Evolutionary conservation across 2,888 invertebrate species (phyloP).

Genomic region (Chymomyza procnemis): DNA sequence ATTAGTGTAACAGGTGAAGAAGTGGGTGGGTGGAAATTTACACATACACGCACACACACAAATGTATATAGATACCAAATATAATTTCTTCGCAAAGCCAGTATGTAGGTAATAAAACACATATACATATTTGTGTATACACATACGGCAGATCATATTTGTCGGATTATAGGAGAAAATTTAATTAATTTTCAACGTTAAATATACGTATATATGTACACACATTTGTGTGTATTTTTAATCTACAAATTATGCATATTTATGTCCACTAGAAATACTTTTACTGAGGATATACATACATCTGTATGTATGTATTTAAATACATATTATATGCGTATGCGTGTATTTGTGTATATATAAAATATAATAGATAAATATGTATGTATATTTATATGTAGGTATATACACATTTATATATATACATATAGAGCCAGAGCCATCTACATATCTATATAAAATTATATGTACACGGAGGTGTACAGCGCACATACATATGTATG

Average conservation of each 20-base stretch:
- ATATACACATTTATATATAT: conserved; percentile 10
- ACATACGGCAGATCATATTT: not conserved
- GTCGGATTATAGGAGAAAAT: not conserved
- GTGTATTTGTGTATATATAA: not conserved
- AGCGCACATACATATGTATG: not conserved
- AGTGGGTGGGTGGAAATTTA: conserved; percentile 58
- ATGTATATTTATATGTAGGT: conserved; percentile 2
- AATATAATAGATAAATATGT: not conserved
- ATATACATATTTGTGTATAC: not conserved
- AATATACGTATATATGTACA: not conserved
- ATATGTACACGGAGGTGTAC: not conserved
- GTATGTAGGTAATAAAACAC: not conserved
- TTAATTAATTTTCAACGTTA: not conserved
- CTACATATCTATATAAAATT: not conserved
- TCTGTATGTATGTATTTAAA: not conserved
- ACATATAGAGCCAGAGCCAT: conserved; percentile 1
- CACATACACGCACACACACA: conserved; percentile 36
- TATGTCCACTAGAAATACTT: conserved; percentile 39
- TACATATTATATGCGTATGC: not conserved
- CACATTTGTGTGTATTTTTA: conserved; percentile 33
- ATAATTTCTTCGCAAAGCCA: not conserved
- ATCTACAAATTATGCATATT: conserved; percentile 32
- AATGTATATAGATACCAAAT: conserved; percentile 17
- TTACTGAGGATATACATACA: conserved; percentile 9
- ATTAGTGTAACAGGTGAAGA: conserved; percentile 64